These are phyloP conservation scores for Progne subis DNA, from an alignment of 2,113 vertebrate genomes.

Conservation along the genomic window DNA sequence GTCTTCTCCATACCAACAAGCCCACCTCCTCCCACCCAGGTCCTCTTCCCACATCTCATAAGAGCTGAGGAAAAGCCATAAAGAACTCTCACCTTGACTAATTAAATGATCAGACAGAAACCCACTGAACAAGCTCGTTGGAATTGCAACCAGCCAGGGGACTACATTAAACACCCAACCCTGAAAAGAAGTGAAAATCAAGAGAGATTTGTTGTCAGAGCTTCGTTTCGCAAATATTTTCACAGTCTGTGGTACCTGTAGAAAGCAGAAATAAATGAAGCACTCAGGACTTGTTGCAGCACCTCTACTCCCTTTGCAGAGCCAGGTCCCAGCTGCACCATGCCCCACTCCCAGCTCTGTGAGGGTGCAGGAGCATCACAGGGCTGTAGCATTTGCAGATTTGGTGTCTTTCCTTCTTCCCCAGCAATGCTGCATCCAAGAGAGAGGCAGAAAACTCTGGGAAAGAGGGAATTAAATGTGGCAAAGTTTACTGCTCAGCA, in stretches of 20 bases:
- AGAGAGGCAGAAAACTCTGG: background rate
- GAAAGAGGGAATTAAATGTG: background rate
- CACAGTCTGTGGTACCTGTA: background rate
- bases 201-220: background rate
- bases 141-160: conserved; percentile 94
- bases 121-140: conserved; percentile 87
- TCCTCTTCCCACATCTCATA: background rate
- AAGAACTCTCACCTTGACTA: conserved; percentile 79
- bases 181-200: conserved; percentile 67
- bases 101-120: conserved; percentile 92
- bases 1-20: background rate
- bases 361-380: background rate
- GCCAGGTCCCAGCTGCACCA: background rate
- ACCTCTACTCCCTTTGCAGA: background rate
- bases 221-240: background rate
- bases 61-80: background rate
- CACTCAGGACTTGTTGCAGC: background rate
- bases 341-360: background rate
- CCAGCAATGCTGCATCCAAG: background rate
- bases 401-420: background rate
- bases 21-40: background rate
- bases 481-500: background rate
- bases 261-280: background rate
- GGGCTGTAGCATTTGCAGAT: background rate
- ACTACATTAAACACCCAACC: conserved; percentile 97